These are phyloP conservation scores for Phylloscopus collybita DNA, from an alignment of 2,797 vertebrate genomes.

Conservation along the genomic window DNA sequence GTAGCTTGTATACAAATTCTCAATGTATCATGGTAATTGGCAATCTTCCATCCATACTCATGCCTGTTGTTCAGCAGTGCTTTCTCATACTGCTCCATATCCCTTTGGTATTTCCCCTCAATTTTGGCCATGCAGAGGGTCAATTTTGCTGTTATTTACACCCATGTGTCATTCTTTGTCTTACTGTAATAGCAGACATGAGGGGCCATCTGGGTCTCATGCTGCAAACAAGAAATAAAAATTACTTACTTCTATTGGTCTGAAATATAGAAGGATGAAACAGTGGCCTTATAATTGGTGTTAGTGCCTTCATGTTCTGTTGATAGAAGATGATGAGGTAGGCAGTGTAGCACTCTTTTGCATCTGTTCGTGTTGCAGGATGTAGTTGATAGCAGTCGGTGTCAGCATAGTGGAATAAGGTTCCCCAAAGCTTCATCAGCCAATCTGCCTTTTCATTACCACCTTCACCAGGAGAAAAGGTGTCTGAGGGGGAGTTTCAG, in stretches of 20 bases:
- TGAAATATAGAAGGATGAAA: background rate
- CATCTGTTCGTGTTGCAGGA: background rate
- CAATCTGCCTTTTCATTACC: background rate
- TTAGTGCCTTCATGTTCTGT: background rate
- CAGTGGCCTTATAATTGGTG: background rate
- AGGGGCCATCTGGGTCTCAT: background rate
- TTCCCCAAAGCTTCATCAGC: background rate
- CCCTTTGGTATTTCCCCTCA: background rate
- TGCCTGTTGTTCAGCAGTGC: background rate
- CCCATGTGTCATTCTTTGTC: background rate
- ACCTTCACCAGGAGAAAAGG: background rate
- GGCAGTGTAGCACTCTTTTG: background rate
- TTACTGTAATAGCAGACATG: background rate
- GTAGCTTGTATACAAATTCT: background rate
- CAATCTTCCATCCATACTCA: background rate
- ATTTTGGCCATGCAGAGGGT: background rate
- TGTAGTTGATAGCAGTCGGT: accelerated
- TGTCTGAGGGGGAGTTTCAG: background rate
- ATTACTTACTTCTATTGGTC: background rate
- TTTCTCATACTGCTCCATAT: background rate
- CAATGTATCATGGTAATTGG: background rate
- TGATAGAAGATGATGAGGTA: background rate
- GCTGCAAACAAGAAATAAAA: background rate
- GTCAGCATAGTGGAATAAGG: background rate
- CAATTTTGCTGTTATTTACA: background rate